phyloP scores from a whole-genome alignment of 2,888 invertebrate species.

The Frankliniella fusca region DNA sequence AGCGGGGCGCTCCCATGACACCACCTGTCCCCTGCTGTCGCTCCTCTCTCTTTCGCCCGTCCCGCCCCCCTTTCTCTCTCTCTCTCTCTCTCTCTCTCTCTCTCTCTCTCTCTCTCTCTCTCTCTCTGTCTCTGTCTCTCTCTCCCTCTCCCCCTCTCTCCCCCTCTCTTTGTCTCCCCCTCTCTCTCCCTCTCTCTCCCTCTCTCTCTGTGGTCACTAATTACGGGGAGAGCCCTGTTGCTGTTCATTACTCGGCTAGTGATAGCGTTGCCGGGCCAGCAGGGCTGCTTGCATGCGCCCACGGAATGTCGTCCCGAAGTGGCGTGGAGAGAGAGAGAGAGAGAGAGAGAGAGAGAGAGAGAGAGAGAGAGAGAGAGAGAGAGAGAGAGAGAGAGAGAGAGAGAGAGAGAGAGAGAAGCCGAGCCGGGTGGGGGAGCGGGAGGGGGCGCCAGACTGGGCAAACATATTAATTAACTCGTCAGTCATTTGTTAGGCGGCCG shows the following conservation, averaged over 20 bases:
- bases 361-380: background rate
- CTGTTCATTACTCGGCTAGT: slow-evolving; percentile 17
- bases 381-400: background rate
- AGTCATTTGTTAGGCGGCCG: slow-evolving; percentile 16
- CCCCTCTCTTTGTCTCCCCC: background rate
- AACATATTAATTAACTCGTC: slow-evolving; percentile 23
- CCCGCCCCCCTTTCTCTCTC: background rate
- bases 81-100: background rate
- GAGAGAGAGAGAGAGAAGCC: background rate
- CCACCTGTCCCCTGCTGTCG: background rate
- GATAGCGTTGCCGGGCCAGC: background rate
- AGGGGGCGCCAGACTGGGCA: background rate
- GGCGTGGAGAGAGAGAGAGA: background rate
- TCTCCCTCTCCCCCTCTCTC: background rate
- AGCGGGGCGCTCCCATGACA: background rate
- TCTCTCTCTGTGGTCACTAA: slow-evolving; percentile 4
- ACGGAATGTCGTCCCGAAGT: too few relatives aligned
- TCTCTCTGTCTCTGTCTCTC: background rate
- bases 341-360: background rate
- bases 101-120: background rate
- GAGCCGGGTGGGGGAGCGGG: background rate
- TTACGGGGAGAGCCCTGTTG: slow-evolving; percentile 20
- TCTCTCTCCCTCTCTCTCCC: background rate
- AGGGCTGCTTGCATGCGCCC: background rate
- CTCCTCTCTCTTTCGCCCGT: background rate